Percentiles rank a stretch among this genome's conserved stretches.
phyloP scores from a whole-genome alignment of 2,888 invertebrate species.

The Drosophila anomalipes region DNA sequence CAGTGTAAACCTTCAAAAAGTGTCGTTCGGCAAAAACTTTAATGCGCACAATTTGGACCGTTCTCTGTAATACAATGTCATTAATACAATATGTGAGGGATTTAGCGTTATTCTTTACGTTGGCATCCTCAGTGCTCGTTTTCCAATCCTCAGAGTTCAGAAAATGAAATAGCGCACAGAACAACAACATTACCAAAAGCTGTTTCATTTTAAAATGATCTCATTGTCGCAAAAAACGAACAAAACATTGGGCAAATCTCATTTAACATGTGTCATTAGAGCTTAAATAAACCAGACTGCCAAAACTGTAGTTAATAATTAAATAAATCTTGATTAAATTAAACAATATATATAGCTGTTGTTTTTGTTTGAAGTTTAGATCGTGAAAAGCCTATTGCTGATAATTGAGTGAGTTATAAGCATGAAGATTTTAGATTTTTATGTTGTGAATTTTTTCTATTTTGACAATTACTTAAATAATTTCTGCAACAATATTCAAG shows the following conservation, averaged over 20 bases:
- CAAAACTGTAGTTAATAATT: background rate
- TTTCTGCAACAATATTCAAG: background rate
- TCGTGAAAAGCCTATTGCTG: background rate
- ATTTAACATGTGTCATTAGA: constrained; percentile 17
- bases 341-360: background rate
- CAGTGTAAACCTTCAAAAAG: constrained; percentile 41
- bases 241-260: background rate
- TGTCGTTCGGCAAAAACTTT: constrained; percentile 39
- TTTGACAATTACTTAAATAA: too few species aligned
- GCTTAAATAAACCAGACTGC: background rate
- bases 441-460: background rate
- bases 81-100: accelerated
- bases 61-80: constrained; percentile 13
- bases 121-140: background rate
- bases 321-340: background rate
- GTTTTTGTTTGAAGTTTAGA: background rate
- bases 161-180: background rate
- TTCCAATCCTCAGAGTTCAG: background rate
- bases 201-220: constrained; percentile 29
- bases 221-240: background rate
- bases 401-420: background rate
- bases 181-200: constrained; percentile 10
- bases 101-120: background rate
- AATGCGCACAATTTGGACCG: constrained; percentile 22
- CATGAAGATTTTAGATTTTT: background rate